Percentiles rank a stretch among this genome's conserved stretches.
Evolutionary conservation across 2,888 invertebrate species (phyloP).

Genomic region (Isoperla grammatica): DNA sequence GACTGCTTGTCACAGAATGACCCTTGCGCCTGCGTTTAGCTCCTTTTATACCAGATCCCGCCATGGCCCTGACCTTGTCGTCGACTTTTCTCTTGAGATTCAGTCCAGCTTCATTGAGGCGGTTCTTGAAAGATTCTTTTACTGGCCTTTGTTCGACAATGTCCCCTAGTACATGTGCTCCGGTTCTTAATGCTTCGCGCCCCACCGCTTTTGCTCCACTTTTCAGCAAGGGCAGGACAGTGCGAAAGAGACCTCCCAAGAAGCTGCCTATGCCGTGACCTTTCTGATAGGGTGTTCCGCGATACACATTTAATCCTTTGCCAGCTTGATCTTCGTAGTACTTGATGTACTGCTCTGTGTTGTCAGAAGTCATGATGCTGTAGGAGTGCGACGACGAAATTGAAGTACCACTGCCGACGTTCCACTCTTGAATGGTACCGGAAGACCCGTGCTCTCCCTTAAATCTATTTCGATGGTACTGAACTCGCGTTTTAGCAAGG

Average conservation of each 20-base stretch:
- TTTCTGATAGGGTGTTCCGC: slow-evolving; percentile 22
- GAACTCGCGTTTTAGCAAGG: neutral
- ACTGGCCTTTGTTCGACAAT: slow-evolving; percentile 16
- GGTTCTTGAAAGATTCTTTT: neutral
- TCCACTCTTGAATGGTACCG: neutral
- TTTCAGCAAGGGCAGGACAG: slow-evolving; percentile 20
- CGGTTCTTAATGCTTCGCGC: neutral
- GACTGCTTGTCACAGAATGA: neutral
- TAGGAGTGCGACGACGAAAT: neutral
- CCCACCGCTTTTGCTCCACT: slow-evolving; percentile 23
- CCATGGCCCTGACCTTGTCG: neutral
- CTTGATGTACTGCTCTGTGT: neutral
- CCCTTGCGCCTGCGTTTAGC: neutral
- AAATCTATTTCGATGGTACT: neutral
- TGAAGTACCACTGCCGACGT: neutral
- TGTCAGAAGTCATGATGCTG: neutral
- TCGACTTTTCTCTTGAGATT: slow-evolving; percentile 9
- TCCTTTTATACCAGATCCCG: neutral
- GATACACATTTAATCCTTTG: slow-evolving; percentile 19
- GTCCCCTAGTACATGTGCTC: neutral
- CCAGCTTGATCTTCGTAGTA: slow-evolving; percentile 6
- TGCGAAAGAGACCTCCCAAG: slow-evolving; percentile 28
- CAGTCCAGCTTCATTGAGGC: slow-evolving; percentile 7
- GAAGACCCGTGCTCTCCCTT: neutral
- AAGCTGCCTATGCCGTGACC: slow-evolving; percentile 29